Percentiles rank a stretch among this genome's conserved stretches.
These are phyloP conservation scores for Arctia plantaginis DNA, from an alignment of 2,888 invertebrate species.

Conservation along the genomic window DNA sequence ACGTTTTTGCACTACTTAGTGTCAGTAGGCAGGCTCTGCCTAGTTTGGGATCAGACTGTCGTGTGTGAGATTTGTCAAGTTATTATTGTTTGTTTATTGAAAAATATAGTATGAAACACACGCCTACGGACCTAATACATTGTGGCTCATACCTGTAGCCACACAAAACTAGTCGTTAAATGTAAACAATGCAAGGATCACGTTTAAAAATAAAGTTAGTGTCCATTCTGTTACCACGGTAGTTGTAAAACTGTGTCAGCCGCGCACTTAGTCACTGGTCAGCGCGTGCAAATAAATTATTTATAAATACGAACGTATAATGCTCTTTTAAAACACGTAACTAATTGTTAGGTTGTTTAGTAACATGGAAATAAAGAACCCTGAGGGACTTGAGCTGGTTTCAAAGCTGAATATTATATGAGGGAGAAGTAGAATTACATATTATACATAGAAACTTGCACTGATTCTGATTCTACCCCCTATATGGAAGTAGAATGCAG, in stretches of 20 bases:
- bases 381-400: neutral
- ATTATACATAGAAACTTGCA: neutral
- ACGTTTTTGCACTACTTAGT: too few species aligned
- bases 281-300: constrained; percentile 3
- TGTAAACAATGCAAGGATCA: constrained; percentile 43
- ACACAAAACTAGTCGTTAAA: neutral
- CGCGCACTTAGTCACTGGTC: neutral
- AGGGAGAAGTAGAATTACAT: neutral
- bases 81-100: too few species aligned
- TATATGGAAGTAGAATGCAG: neutral
- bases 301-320: neutral
- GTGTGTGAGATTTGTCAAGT: too few species aligned
- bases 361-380: neutral
- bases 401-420: neutral
- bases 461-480: neutral
- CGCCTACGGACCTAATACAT: neutral
- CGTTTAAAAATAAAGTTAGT: constrained; percentile 15
- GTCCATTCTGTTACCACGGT: constrained; percentile 14
- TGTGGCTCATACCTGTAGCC: neutral
- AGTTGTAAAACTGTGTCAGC: constrained; percentile 4
- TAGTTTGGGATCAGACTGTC: too few species aligned
- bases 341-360: neutral
- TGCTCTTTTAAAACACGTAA: neutral
- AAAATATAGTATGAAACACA: neutral
- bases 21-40: too few species aligned